Evolutionary conservation across 2,113 vertebrate genomes (phyloP).

Genomic region (Cyprinodon brontotheroides): DNA sequence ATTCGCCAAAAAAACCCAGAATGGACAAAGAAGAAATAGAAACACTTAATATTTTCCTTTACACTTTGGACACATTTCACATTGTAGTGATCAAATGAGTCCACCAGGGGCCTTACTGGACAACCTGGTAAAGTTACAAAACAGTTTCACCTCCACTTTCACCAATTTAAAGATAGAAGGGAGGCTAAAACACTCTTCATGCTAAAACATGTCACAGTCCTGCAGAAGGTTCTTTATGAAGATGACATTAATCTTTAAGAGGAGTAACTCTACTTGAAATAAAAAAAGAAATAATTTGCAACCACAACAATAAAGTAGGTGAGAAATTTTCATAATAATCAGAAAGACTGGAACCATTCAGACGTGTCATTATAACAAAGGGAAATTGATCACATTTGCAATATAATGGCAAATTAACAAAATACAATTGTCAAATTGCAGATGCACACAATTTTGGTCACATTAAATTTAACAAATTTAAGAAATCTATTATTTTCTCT

Average conservation of each 20-base stretch:
- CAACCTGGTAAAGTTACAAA: neutral
- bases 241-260: neutral
- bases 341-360: neutral
- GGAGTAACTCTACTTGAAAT: neutral
- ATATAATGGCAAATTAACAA: too few species aligned
- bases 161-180: neutral
- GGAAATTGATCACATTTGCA: too few species aligned
- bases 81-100: neutral
- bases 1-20: neutral
- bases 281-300: neutral
- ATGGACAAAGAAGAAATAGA: neutral
- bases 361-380: neutral
- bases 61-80: neutral
- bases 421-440: too few species aligned
- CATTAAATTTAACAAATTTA: too few species aligned
- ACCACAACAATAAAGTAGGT: neutral
- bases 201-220: neutral
- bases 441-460: too few species aligned
- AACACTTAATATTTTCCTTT: slow-evolving; percentile 17
- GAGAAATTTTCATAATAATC: neutral
- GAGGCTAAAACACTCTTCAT: neutral
- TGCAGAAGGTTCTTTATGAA: neutral
- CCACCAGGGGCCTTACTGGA: neutral
- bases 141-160: neutral
- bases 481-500: too few species aligned